Base-by-base conservation (phyloP, 2,888 invertebrate genomes). In the Xanthostigma xanthostigma region DNA sequence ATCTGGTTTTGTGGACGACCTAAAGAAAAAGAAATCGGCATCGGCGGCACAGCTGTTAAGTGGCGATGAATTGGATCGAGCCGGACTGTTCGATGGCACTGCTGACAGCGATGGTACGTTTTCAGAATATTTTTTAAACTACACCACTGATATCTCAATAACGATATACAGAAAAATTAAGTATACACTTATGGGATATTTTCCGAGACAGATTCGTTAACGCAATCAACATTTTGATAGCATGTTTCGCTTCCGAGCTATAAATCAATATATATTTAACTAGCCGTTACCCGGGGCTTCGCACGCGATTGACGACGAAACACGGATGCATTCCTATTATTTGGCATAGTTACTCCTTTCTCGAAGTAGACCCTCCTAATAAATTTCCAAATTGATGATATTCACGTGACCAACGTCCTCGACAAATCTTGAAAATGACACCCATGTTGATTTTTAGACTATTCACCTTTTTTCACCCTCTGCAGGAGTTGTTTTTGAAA, bases 1-100 rank as follows among this genome's bases (percentile, higher is more conserved):
- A 55, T 80, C 84, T 49, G 79, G 82, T 52, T 90, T 90, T 64
- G 85, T 87, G 1, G 84, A 85, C 45, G 85, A 86, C 63, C 73
- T 81, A 58, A 78, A 83, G 57, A 48, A 67, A 66, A 59, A 60
- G 13, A 65, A 62, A 64, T 62, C 53, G 50, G 40, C 58, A 37
- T 49, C 56, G 8, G 57, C 60, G 34, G 54, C 54, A 14, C 27
- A 27, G 6, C 27, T 27, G 27, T 27, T 27, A 27, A 59, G 59
- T 13, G 57, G 57, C 38, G 72, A 71, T 53, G 72, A 71, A 54
- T 60, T 63, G 9, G 73, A 73, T 51, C 60, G 68, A 53, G 57
- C 63, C 41, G 56, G 61, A 40, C 58, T 60, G 46, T 61, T 61
- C 55, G 62, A 62, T 54, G 63, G 62, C 35, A 59, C 59, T 45